Evolutionary conservation across 2,888 invertebrate species (phyloP).

Genomic region (Aspidiotus rigidus): DNA sequence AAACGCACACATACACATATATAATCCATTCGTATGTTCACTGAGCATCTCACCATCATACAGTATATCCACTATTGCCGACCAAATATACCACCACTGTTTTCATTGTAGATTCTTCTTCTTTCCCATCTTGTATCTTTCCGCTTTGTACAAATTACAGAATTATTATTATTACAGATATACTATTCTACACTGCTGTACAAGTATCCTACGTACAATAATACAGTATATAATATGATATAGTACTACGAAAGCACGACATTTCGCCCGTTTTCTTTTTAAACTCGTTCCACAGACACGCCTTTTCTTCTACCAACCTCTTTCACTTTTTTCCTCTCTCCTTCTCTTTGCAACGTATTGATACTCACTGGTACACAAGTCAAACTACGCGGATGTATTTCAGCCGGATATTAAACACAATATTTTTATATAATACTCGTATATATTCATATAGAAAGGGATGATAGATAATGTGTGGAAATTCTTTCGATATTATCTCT

Average conservation of each 20-base stretch:
- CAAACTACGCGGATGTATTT: conserved; percentile 9
- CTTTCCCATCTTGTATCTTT: neutral
- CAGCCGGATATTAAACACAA: conserved; percentile 29
- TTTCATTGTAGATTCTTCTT: neutral
- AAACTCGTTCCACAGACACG: conserved; percentile 30
- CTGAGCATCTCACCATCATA: neutral
- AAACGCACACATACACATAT: neutral
- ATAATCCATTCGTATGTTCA: too few relatives aligned
- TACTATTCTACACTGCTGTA: too few relatives aligned
- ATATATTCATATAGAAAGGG: too few relatives aligned
- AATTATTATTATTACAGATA: too few relatives aligned
- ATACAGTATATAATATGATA: neutral
- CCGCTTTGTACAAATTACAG: too few relatives aligned
- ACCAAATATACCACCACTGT: neutral
- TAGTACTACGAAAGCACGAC: neutral
- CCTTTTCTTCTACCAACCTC: conserved; percentile 23
- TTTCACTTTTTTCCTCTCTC: conserved; percentile 5
- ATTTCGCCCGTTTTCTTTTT: conserved; percentile 25
- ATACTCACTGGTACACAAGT: neutral
- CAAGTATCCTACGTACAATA: neutral
- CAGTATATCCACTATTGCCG: conserved; percentile 17
- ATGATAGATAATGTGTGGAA: too few relatives aligned
- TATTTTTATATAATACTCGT: too few relatives aligned
- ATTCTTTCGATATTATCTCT: too few relatives aligned
- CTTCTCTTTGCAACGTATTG: neutral